A percentile compares a stretch with the other conserved stretches of the same genome.
phyloP scores from a whole-genome alignment of 2,888 invertebrate genomes.

The Chouioia cunea region DNA sequence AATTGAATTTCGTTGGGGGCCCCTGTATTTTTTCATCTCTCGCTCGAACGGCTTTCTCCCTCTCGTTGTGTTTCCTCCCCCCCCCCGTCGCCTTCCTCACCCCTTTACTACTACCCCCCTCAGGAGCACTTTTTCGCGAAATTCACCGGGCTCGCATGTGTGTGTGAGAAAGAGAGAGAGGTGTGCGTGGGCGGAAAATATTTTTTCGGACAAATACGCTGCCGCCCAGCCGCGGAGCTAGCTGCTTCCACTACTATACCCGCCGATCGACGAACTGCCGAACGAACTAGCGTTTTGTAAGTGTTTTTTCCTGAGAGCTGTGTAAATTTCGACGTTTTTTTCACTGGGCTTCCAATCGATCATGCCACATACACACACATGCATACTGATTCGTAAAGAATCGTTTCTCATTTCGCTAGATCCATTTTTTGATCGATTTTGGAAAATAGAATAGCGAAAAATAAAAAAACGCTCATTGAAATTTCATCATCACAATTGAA shows the following conservation, averaged over 20 bases:
- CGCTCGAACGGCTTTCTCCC: constrained; percentile 47
- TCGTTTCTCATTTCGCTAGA: too few relatives aligned
- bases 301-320: constrained; percentile 9
- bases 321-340: neutral
- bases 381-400: too few relatives aligned
- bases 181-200: constrained; percentile 33
- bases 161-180: neutral
- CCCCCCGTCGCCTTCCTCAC: constrained; percentile 9
- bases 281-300: constrained; percentile 19
- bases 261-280: constrained; percentile 31
- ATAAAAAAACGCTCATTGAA: too few relatives aligned
- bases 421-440: too few relatives aligned
- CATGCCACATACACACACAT: too few relatives aligned
- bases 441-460: too few relatives aligned
- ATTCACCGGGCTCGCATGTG: constrained; percentile 41
- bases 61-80: constrained; percentile 16
- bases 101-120: constrained; percentile 28
- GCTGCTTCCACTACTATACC: too few relatives aligned
- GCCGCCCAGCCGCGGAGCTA: neutral
- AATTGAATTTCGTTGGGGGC: constrained; percentile 64
- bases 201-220: constrained; percentile 43
- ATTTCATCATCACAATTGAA: too few relatives aligned
- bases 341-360: neutral
- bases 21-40: constrained; percentile 53
- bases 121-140: constrained; percentile 51